These are phyloP conservation scores for Sarcophaga carnaria DNA, from an alignment of 2,888 invertebrate genomes.

Conservation along the genomic window DNA sequence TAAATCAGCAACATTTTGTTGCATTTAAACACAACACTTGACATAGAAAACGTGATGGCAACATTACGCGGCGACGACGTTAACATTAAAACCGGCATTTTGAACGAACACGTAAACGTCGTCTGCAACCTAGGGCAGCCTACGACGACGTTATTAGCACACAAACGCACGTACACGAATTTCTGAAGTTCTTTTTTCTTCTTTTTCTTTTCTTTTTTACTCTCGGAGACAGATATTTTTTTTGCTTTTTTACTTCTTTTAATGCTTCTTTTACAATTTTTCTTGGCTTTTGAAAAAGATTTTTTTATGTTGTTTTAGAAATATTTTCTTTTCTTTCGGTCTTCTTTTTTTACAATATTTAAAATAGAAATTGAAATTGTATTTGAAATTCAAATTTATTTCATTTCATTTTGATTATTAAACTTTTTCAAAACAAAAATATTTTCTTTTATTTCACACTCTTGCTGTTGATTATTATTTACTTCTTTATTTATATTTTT, in stretches of 20 bases:
- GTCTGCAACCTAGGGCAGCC: conserved; percentile 25
- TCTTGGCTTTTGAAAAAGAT: conserved; percentile 32
- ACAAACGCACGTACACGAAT: conserved; percentile 22
- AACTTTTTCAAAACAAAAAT: conserved; percentile 39
- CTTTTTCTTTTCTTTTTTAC: conserved; percentile 4
- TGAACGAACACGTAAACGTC: conserved; percentile 36
- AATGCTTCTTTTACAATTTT: conserved; percentile 51
- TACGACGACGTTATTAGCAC: conserved; percentile 51
- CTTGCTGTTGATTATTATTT: not conserved
- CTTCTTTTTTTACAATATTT: no score
- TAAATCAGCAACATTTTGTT: conserved; percentile 68
- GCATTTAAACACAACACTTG: conserved; percentile 58
- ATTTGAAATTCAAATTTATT: not conserved
- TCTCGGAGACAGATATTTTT: conserved; percentile 44
- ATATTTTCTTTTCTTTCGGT: not conserved
- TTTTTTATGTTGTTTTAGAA: conserved; percentile 33
- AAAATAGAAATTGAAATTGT: not conserved
- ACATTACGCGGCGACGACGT: conserved; percentile 42
- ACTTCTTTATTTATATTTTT: conserved; percentile 38
- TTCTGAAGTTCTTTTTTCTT: conserved; percentile 5
- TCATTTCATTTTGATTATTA: conserved; percentile 19
- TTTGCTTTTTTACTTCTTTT: conserved; percentile 7
- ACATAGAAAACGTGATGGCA: conserved; percentile 67
- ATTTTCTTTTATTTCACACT: not conserved
- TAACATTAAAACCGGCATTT: conserved; percentile 66